Evolutionary conservation across 2,797 vertebrate genomes (phyloP).

Genomic region (Neosilurus mollespiculum): DNA sequence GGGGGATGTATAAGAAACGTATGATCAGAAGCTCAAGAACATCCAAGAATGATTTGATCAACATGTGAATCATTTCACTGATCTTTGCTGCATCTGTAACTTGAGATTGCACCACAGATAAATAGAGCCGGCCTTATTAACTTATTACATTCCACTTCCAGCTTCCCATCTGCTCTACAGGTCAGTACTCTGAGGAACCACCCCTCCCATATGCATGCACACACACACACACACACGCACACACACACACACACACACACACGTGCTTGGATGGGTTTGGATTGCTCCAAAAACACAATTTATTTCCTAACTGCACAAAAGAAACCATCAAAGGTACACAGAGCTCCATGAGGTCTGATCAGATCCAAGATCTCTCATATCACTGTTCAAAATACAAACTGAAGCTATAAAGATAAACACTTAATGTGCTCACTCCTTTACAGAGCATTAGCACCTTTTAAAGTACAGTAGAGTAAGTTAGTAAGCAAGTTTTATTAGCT

Average conservation of each 20-base stretch:
- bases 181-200: neutral
- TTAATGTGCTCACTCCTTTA: too few species aligned
- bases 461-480: too few species aligned
- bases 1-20: too few species aligned
- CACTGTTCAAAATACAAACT: too few species aligned
- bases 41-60: neutral
- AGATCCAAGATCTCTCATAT: too few species aligned
- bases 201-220: too few species aligned
- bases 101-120: slow-evolving; percentile 29
- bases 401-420: too few species aligned
- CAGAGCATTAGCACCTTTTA: too few species aligned
- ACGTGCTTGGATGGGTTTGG: too few species aligned
- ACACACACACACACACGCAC: neutral
- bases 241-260: neutral
- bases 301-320: neutral
- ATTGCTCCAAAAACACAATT: neutral
- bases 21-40: too few species aligned
- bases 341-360: too few species aligned
- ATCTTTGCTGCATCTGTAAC: slow-evolving; percentile 19
- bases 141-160: neutral
- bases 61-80: slow-evolving; percentile 23
- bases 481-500: too few species aligned
- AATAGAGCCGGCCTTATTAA: slow-evolving; percentile 34
- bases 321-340: neutral
- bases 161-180: slow-evolving; percentile 4